A percentile compares a stretch with the other conserved stretches of the same genome.
Evolutionary conservation across 1,140 invertebrate species (phyloP).

Genomic region (Conopomorpha cramerella): DNA sequence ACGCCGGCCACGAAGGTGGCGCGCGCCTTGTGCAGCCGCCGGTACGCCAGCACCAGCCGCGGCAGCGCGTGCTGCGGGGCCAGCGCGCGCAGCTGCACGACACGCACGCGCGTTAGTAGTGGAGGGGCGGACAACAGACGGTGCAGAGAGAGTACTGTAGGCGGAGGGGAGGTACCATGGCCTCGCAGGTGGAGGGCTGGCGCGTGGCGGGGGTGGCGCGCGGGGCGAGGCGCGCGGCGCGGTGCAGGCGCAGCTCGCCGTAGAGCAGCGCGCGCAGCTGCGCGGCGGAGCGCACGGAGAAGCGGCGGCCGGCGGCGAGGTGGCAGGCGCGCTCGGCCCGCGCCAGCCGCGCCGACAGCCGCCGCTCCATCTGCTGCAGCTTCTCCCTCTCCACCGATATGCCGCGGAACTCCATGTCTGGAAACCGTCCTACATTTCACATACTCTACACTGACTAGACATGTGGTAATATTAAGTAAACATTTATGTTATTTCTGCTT

Average conservation of each 20-base stretch:
- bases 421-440: too few species aligned
- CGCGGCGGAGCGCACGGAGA: slow-evolving; percentile 56
- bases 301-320: slow-evolving; percentile 44
- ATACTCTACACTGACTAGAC: too few species aligned
- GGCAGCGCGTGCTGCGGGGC: slow-evolving; percentile 56
- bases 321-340: slow-evolving; percentile 48
- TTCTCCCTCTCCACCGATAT: slow-evolving; percentile 45
- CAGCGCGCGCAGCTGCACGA: slow-evolving; percentile 48
- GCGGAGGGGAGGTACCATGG: slow-evolving; percentile 42
- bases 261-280: slow-evolving; percentile 62
- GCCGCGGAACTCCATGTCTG: slow-evolving; percentile 52
- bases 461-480: too few species aligned
- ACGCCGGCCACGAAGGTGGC: slow-evolving; percentile 64
- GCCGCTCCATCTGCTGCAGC: slow-evolving; percentile 41
- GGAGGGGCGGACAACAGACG: too few species aligned
- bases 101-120: too few species aligned
- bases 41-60: slow-evolving; percentile 57
- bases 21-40: slow-evolving; percentile 61
- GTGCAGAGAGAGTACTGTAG: too few species aligned
- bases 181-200: slow-evolving; percentile 63
- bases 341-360: slow-evolving; percentile 34
- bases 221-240: slow-evolving; percentile 37
- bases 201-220: slow-evolving; percentile 45
- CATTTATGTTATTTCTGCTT: too few species aligned
- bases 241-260: slow-evolving; percentile 60